These are phyloP conservation scores for Drosophila melanica DNA, from an alignment of 1,140 invertebrate genomes.

Conservation along the genomic window DNA sequence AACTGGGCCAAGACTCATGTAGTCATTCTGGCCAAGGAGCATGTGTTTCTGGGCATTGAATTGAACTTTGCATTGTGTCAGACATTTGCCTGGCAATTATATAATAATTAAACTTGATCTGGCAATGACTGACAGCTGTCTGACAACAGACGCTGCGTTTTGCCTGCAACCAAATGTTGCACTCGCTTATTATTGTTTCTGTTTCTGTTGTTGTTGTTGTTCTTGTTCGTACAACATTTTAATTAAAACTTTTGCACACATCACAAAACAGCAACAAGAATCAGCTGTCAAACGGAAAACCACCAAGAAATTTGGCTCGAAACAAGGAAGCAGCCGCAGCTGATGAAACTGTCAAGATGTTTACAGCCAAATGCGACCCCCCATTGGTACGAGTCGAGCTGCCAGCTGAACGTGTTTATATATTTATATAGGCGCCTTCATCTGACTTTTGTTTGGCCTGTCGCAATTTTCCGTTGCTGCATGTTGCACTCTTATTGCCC, in stretches of 20 bases:
- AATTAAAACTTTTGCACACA: conserved; percentile 63
- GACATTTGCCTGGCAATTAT: conserved; percentile 43
- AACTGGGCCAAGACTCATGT: conserved; percentile 26
- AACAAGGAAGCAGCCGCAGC: conserved; percentile 18
- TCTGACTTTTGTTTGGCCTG: conserved; percentile 12
- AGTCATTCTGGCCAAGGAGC: conserved; percentile 12
- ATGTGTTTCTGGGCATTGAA: conserved; percentile 37
- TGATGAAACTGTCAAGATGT: conserved; percentile 50
- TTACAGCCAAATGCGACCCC: conserved; percentile 24
- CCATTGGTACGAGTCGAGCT: conserved; percentile 23
- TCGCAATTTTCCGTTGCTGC: conserved; percentile 57
- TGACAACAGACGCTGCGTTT: conserved; percentile 11
- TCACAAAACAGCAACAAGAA: conserved; percentile 16
- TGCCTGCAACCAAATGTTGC: conserved; percentile 37
- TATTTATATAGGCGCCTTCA: conserved; percentile 17
- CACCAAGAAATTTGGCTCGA: conserved; percentile 13
- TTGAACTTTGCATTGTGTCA: conserved; percentile 43
- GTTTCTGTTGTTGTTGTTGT: conserved; percentile 6
- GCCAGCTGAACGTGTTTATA: conserved; percentile 19
- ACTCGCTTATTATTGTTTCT: conserved; percentile 21
- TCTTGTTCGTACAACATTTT: conserved; percentile 35
- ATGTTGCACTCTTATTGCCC: conserved; percentile 37
- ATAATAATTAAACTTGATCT: conserved; percentile 51
- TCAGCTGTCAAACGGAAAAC: conserved; percentile 26
- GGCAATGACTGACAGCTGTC: conserved; percentile 45